phyloP scores from a whole-genome alignment of 1,140 invertebrate species.

The Physella acuta region DNA sequence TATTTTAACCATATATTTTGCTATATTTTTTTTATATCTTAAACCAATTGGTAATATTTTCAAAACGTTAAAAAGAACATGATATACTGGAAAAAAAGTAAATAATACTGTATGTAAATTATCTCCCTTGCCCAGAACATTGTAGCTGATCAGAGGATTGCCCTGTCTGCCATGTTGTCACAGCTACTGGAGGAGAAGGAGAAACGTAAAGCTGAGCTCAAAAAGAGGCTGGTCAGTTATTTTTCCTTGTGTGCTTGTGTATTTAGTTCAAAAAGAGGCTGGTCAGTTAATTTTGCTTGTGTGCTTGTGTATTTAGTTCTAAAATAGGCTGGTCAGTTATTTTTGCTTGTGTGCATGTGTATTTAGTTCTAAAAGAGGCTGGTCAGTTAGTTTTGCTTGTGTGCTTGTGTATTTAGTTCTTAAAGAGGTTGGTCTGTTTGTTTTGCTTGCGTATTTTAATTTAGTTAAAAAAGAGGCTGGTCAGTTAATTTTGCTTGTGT shows the following conservation, averaged over 20 bases:
- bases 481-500: too few relatives aligned
- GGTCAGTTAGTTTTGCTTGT: constrained; percentile 39
- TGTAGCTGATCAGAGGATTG: constrained; percentile 72
- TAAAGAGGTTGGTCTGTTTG: too few relatives aligned
- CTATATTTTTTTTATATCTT: too few relatives aligned
- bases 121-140: constrained; percentile 72
- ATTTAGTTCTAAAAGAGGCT: constrained; percentile 74
- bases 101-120: background rate
- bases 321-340: constrained; percentile 66
- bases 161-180: constrained; percentile 72
- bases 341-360: too few relatives aligned
- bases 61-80: background rate
- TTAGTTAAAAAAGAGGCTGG: too few relatives aligned
- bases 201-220: constrained; percentile 69
- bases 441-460: constrained; percentile 71
- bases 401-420: too few relatives aligned
- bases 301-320: too few relatives aligned
- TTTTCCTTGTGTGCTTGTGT: too few relatives aligned
- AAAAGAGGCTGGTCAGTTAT: constrained; percentile 66
- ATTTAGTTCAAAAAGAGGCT: constrained; percentile 74
- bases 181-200: constrained; percentile 75
- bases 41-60: too few relatives aligned
- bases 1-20: too few relatives aligned
- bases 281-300: constrained; percentile 39
- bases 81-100: background rate